These are phyloP conservation scores for Pherbina coryleti DNA, from an alignment of 2,888 invertebrate genomes.

Conservation along the genomic window DNA sequence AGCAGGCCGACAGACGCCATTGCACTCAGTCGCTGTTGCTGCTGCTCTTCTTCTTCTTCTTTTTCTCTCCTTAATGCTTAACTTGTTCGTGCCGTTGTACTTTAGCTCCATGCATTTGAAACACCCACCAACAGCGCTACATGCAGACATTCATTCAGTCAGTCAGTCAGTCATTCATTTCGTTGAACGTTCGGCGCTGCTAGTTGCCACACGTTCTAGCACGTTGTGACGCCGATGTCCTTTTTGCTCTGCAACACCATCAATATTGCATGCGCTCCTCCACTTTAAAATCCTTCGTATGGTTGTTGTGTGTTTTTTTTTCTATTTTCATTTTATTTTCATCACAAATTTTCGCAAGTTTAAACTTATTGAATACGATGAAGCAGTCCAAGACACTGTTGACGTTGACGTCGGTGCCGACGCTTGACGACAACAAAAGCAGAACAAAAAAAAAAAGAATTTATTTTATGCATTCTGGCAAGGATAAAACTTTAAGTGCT, in stretches of 20 bases:
- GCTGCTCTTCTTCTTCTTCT: background rate
- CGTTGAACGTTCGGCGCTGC: background rate
- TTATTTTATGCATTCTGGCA: background rate
- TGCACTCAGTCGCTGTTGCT: constrained; percentile 54
- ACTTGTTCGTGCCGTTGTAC: too few relatives aligned
- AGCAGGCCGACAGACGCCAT: constrained; percentile 60
- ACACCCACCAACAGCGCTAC: constrained; percentile 16
- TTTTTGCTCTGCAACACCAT: constrained; percentile 45
- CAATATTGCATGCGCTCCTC: constrained; percentile 46
- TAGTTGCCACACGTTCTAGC: constrained; percentile 2
- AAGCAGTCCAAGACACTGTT: background rate
- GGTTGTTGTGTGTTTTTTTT: background rate
- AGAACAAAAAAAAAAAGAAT: too few relatives aligned
- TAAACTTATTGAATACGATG: constrained; percentile 8
- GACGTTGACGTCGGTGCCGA: background rate
- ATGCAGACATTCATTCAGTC: constrained; percentile 2
- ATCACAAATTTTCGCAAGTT: background rate
- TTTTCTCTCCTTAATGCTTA: too few relatives aligned
- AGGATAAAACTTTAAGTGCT: background rate
- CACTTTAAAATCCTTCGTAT: constrained; percentile 35
- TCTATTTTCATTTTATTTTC: constrained; percentile 4
- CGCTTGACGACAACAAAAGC: too few relatives aligned
- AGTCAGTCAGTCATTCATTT: background rate
- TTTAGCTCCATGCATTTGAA: too few relatives aligned
- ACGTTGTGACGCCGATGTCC: constrained; percentile 24